Evolutionary conservation across 2,113 vertebrate species (phyloP).

Genomic region (Damaliscus lunatus): DNA sequence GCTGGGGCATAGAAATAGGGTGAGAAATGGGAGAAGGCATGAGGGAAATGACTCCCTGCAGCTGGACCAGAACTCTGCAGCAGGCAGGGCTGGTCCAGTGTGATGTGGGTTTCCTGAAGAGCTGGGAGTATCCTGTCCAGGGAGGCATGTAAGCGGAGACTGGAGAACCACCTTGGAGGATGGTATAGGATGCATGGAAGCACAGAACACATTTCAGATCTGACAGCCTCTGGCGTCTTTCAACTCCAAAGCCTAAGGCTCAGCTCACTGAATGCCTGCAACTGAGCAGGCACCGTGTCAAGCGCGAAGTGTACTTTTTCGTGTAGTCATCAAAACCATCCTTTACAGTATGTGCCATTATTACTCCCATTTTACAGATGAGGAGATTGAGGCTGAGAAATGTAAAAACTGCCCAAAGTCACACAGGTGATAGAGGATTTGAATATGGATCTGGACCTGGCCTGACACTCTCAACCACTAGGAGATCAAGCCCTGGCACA

Average conservation of each 20-base stretch:
- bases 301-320: neutral
- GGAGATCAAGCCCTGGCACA: neutral
- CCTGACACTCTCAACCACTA: neutral
- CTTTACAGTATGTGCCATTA: neutral
- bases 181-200: neutral
- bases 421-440: neutral
- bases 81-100: neutral
- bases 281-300: neutral
- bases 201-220: neutral
- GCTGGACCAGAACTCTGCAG: neutral
- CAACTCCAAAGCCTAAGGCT: neutral
- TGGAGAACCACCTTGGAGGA: neutral
- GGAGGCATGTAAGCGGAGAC: neutral
- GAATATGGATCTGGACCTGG: neutral
- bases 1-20: neutral
- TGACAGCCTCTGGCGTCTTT: neutral
- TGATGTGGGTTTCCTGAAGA: neutral
- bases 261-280: neutral
- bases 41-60: neutral
- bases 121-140: neutral
- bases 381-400: neutral
- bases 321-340: neutral
- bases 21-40: neutral
- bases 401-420: neutral
- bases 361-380: neutral